Conservation (phyloP, 2,113 vertebrate genomes). For the Hippocampus mohnikei region DNA sequence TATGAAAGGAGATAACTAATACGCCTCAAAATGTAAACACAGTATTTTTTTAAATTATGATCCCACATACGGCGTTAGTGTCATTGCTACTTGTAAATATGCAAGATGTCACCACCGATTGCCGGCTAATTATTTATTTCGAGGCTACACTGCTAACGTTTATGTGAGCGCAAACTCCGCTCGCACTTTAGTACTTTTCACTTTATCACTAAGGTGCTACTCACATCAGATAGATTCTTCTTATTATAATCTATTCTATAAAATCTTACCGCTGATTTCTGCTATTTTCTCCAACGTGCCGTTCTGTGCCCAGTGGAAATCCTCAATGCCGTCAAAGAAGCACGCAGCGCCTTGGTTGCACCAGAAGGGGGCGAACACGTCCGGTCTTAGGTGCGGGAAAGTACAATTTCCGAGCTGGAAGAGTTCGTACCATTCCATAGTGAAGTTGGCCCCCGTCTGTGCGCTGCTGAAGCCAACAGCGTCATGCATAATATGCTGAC, state of each 20-base stretch:
- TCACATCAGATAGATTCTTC: too few species aligned
- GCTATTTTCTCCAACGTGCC: slow-evolving; percentile 86
- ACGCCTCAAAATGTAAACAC: too few species aligned
- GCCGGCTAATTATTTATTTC: too few species aligned
- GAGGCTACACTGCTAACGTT: too few species aligned
- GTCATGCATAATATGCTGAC: slow-evolving; percentile 96
- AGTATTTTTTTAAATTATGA: too few species aligned
- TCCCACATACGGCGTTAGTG: too few species aligned
- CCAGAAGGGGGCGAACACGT: slow-evolving; percentile 83
- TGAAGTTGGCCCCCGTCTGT: slow-evolving; percentile 82
- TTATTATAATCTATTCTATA: too few species aligned
- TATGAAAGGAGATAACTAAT: too few species aligned
- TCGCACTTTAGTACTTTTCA: background rate
- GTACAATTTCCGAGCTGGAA: slow-evolving; percentile 98
- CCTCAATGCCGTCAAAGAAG: slow-evolving; percentile 91
- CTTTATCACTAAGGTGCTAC: too few species aligned
- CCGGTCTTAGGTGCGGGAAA: slow-evolving; percentile 87
- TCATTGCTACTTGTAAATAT: too few species aligned
- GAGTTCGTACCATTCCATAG: slow-evolving; percentile 97
- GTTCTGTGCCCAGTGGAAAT: slow-evolving; percentile 90
- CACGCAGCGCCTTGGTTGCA: slow-evolving; percentile 99
- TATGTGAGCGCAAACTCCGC: background rate
- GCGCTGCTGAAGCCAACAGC: slow-evolving; percentile 88
- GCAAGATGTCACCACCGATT: too few species aligned
- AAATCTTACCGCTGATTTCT: slow-evolving; percentile 79